Base-by-base conservation (phyloP, 2,113 vertebrate genomes). In the Phrynosoma blainvillii region DNA sequence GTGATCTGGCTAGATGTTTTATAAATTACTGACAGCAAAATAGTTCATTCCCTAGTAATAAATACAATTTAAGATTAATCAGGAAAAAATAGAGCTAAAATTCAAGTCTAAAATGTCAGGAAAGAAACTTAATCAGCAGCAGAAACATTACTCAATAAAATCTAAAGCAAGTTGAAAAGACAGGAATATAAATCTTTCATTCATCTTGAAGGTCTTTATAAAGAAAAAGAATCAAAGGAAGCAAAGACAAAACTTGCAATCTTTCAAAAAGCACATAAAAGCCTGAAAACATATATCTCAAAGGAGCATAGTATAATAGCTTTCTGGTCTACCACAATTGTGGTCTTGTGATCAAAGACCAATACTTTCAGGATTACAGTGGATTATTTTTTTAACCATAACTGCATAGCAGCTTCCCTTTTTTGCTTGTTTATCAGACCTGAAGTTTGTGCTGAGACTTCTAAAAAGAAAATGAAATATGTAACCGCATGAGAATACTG, bases 31-130 rank as follows among this genome's bases (percentile, higher is more conserved):
- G 32, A 16, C 6, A 84, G 70, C 23, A 71, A 75, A 81, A 30
- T 2, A 65, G 79, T 52, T 59, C 1, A 3, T 74, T 78, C 23
- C 76, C 85, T 21, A 71, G 13, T 85, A 92, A 94, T 54, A 87
- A 87, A 90, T 86, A 87, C 7, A 59, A 89, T 82, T 74, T 82
- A 79, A 66, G 75, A 7, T 79, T n/a, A 85, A 91, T 84, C 18
- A 85, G 21, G 2, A 83, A 89, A 91, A 90, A 82, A 62, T 89
- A 88, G 14, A 62, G 82, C 77, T 73, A 82, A 91, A 92, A 90
- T 88, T 92, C 80, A 92, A 84, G 89, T 77, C 27, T 89, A 84
- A 92, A 90, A 90, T 66, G 86, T 52, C 88, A 92, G 62, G 88
- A 89, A 75, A 6, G 80, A 77, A 36, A 52, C 68, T 89, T 79